Conservation (phyloP, 2,888 invertebrate genomes). For the Apamea anceps region DNA sequence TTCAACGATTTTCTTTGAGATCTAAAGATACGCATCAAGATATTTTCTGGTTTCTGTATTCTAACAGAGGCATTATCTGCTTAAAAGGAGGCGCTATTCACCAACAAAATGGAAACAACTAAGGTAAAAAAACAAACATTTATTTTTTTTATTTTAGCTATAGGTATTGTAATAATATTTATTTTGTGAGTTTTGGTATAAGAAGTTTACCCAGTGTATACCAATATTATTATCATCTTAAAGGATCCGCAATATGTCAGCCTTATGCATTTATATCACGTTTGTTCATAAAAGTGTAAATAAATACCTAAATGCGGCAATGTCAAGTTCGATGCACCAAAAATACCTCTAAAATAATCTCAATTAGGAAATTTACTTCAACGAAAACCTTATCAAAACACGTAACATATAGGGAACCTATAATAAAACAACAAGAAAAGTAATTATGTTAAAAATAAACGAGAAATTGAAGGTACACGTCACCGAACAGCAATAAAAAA, state of each 20-base stretch:
- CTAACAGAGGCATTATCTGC: too few relatives aligned
- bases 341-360: not conserved
- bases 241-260: too few relatives aligned
- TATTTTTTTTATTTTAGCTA: too few relatives aligned
- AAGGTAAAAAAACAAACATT: too few relatives aligned
- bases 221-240: too few relatives aligned
- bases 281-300: not conserved
- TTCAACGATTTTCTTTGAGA: not conserved
- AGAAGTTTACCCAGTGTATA: too few relatives aligned
- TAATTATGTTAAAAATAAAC: slow-evolving; percentile 3
- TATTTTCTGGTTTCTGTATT: too few relatives aligned
- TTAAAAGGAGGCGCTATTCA: too few relatives aligned
- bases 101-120: too few relatives aligned
- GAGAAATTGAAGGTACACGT: slow-evolving; percentile 17
- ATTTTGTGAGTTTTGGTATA: too few relatives aligned
- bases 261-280: not conserved
- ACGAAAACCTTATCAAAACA: not conserved
- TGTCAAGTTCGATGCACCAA: slow-evolving; percentile 8
- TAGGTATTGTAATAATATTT: too few relatives aligned
- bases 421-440: slow-evolving; percentile 1
- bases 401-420: not conserved
- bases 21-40: not conserved
- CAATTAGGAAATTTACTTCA: not conserved
- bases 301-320: not conserved
- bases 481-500: slow-evolving; percentile 38